These are phyloP conservation scores for Scaptomyza reducta DNA, from an alignment of 2,888 invertebrate genomes.

Conservation along the genomic window DNA sequence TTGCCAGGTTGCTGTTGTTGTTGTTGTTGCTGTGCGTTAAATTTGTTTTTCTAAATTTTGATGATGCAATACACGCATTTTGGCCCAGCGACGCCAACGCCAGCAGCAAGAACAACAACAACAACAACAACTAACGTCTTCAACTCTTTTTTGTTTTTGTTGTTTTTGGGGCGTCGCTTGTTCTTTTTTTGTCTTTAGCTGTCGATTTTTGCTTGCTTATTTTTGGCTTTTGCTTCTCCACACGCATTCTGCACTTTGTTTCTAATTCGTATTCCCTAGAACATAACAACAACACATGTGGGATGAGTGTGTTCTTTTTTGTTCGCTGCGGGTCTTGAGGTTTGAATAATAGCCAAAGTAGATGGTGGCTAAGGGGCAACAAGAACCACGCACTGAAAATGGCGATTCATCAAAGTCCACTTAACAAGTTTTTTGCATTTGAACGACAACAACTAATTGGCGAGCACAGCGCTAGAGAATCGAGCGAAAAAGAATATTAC, in stretches of 20 bases:
- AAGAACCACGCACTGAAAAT: constrained; percentile 61
- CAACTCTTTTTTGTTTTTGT: constrained; percentile 32
- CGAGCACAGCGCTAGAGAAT: background rate
- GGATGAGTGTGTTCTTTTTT: constrained; percentile 6
- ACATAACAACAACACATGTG: constrained; percentile 28
- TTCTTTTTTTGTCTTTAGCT: constrained; percentile 7
- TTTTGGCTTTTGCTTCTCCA: constrained; percentile 25
- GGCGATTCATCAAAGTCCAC: constrained; percentile 80
- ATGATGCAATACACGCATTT: constrained; percentile 78
- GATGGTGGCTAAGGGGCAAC: constrained; percentile 2
- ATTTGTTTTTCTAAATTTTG: constrained; percentile 76
- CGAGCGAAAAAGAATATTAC: constrained; percentile 1
- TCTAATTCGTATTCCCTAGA: constrained; percentile 51
- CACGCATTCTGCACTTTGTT: constrained; percentile 75
- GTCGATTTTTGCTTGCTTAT: constrained; percentile 14
- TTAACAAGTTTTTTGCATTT: constrained; percentile 79
- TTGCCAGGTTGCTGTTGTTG: constrained; percentile 30
- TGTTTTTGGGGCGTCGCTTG: constrained; percentile 23
- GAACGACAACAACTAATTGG: constrained; percentile 56
- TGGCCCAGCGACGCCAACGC: constrained; percentile 35
- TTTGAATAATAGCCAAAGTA: constrained; percentile 65
- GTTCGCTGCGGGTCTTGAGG: constrained; percentile 1
- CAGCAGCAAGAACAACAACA: constrained; percentile 18
- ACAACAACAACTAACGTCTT: constrained; percentile 28
- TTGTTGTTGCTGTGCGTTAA: constrained; percentile 46